Percentiles rank a stretch among this genome's conserved stretches.
Evolutionary conservation across 2,888 invertebrate species (phyloP).

Genomic region (Therioaphis trifolii): DNA sequence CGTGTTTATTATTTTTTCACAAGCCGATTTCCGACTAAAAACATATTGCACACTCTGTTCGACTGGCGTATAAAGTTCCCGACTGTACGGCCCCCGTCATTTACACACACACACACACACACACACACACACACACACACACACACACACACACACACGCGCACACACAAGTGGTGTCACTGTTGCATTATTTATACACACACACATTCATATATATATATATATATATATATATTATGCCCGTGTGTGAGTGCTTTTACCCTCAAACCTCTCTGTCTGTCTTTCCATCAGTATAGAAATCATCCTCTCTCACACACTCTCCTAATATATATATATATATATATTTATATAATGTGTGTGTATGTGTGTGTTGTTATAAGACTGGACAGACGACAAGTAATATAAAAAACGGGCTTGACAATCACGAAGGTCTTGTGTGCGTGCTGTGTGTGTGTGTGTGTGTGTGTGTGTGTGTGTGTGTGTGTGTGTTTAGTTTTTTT

Average conservation of each 20-base stretch:
- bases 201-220: too few relatives aligned
- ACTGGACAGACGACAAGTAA: neutral
- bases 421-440: neutral
- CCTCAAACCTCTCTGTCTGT: too few relatives aligned
- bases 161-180: neutral
- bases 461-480: neutral
- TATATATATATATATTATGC: too few relatives aligned
- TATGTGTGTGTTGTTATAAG: neutral
- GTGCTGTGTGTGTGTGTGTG: neutral
- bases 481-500: neutral
- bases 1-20: slow-evolving; percentile 46
- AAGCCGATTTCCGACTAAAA: slow-evolving; percentile 34
- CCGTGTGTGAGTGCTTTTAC: neutral
- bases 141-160: neutral
- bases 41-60: slow-evolving; percentile 35
- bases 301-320: too few relatives aligned
- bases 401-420: neutral
- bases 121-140: too few relatives aligned
- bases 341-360: neutral
- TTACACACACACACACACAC: too few relatives aligned
- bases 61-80: neutral
- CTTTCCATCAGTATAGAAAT: too few relatives aligned
- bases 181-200: slow-evolving; percentile 48
- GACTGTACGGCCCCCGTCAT: neutral
- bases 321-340: neutral